Conservation (phyloP, 2,888 invertebrate species). For the Pristionchus maxplancki region DNA sequence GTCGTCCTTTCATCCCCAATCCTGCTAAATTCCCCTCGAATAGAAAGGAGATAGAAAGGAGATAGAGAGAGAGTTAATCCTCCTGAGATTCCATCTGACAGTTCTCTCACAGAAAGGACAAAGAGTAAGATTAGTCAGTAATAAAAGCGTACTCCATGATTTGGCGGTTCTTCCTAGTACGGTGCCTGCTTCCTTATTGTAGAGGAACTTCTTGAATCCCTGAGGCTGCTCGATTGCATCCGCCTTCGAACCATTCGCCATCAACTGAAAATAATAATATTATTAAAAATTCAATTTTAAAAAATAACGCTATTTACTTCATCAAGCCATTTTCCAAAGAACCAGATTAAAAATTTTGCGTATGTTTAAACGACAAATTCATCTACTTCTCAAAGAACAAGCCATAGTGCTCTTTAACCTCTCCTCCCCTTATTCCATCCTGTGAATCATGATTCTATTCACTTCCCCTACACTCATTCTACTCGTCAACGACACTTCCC, state of each 20-base stretch:
- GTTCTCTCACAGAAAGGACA: neutral
- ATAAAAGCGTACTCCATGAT: conserved; percentile 70
- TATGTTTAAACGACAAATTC: too few species aligned
- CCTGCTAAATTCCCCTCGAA: neutral
- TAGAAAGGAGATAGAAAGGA: too few species aligned
- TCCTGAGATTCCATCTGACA: neutral
- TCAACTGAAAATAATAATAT: conserved; percentile 65
- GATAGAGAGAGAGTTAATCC: neutral
- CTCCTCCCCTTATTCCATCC: neutral
- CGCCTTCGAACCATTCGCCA: conserved; percentile 72
- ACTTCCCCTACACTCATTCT: neutral
- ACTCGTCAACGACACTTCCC: neutral
- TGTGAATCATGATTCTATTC: neutral
- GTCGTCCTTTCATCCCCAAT: neutral
- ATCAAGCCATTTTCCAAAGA: too few species aligned
- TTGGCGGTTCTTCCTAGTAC: conserved; percentile 73
- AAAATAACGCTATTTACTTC: too few species aligned
- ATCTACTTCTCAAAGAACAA: too few species aligned
- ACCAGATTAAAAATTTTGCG: too few species aligned
- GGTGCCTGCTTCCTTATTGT: conserved; percentile 74
- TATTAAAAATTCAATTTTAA: too few species aligned
- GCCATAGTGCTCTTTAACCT: too few species aligned
- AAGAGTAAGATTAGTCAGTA: neutral
- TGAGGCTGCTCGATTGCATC: conserved; percentile 59
- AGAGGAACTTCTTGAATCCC: conserved; percentile 72